phyloP scores from a whole-genome alignment of 1,140 invertebrate species.

The Panonychus citri region DNA sequence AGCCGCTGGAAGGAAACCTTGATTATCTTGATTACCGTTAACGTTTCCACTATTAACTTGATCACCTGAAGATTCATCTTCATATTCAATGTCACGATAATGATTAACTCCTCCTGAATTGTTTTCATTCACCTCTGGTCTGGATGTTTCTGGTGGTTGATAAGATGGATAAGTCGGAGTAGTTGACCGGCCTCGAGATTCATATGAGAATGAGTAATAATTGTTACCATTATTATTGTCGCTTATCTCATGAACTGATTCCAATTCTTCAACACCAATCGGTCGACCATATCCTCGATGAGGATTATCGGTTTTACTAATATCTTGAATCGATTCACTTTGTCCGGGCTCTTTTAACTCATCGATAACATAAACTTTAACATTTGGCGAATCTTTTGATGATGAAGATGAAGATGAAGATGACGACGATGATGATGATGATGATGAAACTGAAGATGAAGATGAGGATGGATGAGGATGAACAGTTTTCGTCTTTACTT shows the following conservation, averaged over 20 bases:
- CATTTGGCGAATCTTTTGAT: background rate
- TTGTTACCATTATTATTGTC: background rate
- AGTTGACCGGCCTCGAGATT: background rate
- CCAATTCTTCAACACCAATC: background rate
- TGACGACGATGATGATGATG: too few relatives aligned
- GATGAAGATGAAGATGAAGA: background rate
- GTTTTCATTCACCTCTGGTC: too few relatives aligned
- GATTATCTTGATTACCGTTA: background rate
- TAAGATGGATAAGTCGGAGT: background rate
- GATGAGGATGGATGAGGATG: background rate
- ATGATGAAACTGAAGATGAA: background rate
- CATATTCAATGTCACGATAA: background rate
- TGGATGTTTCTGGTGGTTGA: background rate
- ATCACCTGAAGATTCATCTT: background rate
- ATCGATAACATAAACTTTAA: constrained; percentile 1
- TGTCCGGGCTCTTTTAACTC: background rate
- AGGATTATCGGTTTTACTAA: background rate
- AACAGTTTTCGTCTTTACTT: constrained; percentile 1
- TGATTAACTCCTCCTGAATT: background rate
- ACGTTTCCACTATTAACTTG: background rate
- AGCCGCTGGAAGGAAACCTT: background rate
- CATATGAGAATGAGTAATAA: background rate
- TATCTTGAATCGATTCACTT: background rate
- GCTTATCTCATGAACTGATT: background rate
- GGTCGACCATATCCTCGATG: too few relatives aligned